Percentiles rank a stretch among this genome's conserved stretches.
phyloP scores from a whole-genome alignment of 2,797 vertebrate genomes.

The Oreochromis grahami region DNA sequence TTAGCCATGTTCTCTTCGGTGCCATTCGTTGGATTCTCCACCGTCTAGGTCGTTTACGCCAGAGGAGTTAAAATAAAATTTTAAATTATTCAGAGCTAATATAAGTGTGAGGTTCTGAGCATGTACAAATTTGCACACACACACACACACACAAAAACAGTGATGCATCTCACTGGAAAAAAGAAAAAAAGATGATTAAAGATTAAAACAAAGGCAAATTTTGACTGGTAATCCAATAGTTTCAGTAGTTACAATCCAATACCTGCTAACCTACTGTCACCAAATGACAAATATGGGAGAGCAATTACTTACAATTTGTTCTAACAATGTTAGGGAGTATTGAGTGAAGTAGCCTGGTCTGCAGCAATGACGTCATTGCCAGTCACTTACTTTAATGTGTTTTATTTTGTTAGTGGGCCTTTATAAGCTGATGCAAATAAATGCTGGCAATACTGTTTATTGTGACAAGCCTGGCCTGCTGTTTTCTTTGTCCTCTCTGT shows the following conservation, averaged over 20 bases:
- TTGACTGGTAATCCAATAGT: not conserved
- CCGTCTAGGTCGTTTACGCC: accelerated
- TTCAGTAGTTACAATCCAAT: not conserved
- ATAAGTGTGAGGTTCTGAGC: not conserved
- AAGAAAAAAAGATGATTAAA: not conserved
- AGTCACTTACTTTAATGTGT: not conserved
- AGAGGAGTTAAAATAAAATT: not conserved
- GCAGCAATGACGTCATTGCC: not conserved
- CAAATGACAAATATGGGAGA: not conserved
- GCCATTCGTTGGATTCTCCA: not conserved
- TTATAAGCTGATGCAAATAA: not conserved
- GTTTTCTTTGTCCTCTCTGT: not conserved
- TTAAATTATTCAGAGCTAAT: not conserved
- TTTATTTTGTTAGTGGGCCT: not conserved
- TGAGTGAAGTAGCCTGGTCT: not conserved
- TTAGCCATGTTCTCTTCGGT: not conserved
- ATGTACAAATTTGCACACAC: not conserved
- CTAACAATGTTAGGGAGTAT: not conserved
- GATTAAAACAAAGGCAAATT: not conserved
- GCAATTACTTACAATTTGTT: not conserved
- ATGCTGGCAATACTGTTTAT: not conserved
- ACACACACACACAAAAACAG: not conserved
- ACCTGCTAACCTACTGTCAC: not conserved
- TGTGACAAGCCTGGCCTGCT: not conserved
- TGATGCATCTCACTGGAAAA: not conserved